These are phyloP conservation scores for Amphiura filiformis DNA, from an alignment of 35 echinoderm and acorn worm species.

Conservation along the genomic window DNA sequence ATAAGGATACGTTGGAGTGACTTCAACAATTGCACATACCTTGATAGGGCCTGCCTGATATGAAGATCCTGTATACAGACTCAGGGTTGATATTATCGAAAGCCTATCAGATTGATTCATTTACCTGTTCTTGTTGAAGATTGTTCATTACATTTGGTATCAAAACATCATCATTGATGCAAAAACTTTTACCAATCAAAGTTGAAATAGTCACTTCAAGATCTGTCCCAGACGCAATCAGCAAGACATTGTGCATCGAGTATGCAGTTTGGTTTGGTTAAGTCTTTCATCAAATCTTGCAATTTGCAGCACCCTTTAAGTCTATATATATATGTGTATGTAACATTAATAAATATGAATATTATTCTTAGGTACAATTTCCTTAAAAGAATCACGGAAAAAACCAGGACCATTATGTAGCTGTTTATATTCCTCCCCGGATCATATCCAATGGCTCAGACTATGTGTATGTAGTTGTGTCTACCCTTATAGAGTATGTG, in stretches of 20 bases:
- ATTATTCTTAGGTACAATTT: neutral
- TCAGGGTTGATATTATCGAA: no score
- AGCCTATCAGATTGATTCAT: no score
- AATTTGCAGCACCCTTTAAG: neutral
- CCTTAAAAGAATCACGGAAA: neutral
- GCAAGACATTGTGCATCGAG: neutral
- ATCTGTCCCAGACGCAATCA: no score
- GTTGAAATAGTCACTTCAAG: no score
- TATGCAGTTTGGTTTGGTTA: constrained; percentile 5
- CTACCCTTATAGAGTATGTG: neutral
- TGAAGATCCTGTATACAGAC: no score
- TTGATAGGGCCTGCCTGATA: no score
- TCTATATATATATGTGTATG: neutral
- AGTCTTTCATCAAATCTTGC: neutral
- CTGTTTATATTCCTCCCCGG: neutral
- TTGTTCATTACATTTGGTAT: no score
- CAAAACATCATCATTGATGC: no score
- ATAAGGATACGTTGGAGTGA: no score
- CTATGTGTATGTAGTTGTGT: neutral
- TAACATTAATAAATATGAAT: constrained; percentile 6
- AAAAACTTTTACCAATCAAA: no score
- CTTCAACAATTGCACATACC: no score
- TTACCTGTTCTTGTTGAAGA: no score
- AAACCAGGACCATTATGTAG: neutral
- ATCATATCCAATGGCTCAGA: neutral